A percentile compares a stretch with the other conserved stretches of the same genome.
These are phyloP conservation scores for Drosophila varians DNA, from an alignment of 1,140 invertebrate species.

Conservation along the genomic window DNA sequence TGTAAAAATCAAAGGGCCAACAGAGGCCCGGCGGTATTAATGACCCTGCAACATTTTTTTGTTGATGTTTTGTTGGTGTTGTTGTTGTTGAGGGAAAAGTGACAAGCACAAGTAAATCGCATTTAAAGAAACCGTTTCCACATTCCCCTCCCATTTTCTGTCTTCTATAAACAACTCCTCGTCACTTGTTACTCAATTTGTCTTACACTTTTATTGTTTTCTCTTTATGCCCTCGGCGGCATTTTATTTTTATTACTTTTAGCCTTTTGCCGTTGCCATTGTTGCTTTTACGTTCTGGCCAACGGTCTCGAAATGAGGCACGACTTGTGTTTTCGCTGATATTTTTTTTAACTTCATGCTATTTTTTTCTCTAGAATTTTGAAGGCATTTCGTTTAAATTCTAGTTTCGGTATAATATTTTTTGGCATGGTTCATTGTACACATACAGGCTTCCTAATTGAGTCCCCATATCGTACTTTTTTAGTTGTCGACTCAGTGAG, in stretches of 20 bases:
- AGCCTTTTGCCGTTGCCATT: conserved; percentile 13
- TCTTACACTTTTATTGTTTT: conserved; percentile 68
- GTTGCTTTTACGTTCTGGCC: conserved; percentile 40
- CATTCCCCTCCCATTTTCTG: neutral
- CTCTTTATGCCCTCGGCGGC: conserved; percentile 42
- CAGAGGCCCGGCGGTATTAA: conserved; percentile 15
- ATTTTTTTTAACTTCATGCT: conserved; percentile 22
- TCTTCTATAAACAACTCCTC: conserved; percentile 31
- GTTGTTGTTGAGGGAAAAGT: conserved; percentile 10
- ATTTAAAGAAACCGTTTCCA: conserved; percentile 15
- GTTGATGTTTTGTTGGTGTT: neutral
- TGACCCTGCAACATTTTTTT: conserved; percentile 34
- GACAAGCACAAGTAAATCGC: conserved; percentile 11
- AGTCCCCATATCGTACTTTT: conserved; percentile 39
- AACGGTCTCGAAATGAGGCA: conserved; percentile 47
- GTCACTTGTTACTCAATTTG: conserved; percentile 77
- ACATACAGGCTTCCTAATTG: conserved; percentile 46
- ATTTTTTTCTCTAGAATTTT: conserved; percentile 59
- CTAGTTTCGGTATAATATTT: conserved; percentile 59
- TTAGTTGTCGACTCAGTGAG: conserved; percentile 32
- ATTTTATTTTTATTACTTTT: conserved; percentile 42
- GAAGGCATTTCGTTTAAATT: conserved; percentile 65
- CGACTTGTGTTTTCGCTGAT: conserved; percentile 47
- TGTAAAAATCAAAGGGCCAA: conserved; percentile 42
- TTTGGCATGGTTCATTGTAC: conserved; percentile 80